phyloP scores from a whole-genome alignment of 1,140 invertebrate genomes.

The Druon quercuslanigerum region DNA sequence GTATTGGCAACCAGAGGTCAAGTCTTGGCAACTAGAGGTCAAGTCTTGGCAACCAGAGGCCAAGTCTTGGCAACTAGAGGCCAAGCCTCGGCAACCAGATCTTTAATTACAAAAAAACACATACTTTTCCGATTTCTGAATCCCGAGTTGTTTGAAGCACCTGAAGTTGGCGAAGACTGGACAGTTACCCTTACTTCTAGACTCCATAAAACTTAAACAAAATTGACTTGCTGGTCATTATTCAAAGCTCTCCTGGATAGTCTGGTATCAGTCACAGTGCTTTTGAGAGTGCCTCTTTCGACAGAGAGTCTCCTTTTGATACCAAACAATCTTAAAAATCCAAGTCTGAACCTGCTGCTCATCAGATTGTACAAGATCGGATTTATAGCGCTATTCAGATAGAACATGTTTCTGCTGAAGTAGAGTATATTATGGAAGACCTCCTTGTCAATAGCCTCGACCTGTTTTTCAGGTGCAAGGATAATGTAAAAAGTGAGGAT shows the following conservation, averaged over 20 bases:
- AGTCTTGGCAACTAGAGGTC: too few species aligned
- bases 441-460: constrained; percentile 80
- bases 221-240: constrained; percentile 68
- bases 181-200: background rate
- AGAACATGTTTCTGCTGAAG: constrained; percentile 89
- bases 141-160: too few species aligned
- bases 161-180: too few species aligned
- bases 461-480: constrained; percentile 78
- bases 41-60: too few species aligned
- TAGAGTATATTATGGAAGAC: constrained; percentile 87
- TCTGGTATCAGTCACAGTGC: constrained; percentile 69
- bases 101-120: too few species aligned
- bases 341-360: constrained; percentile 89
- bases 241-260: constrained; percentile 71
- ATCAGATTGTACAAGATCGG: constrained; percentile 90
- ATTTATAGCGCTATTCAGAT: constrained; percentile 90
- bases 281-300: constrained; percentile 72
- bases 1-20: too few species aligned
- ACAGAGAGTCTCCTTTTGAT: constrained; percentile 70
- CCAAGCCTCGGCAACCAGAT: too few species aligned
- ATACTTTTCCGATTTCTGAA: too few species aligned
- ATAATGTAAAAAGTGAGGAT: constrained; percentile 89
- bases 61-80: too few species aligned
- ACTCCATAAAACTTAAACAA: constrained; percentile 52
- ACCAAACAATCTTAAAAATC: constrained; percentile 82